phyloP scores from a whole-genome alignment of 2,113 vertebrate species.

The Sylvia atricapilla region DNA sequence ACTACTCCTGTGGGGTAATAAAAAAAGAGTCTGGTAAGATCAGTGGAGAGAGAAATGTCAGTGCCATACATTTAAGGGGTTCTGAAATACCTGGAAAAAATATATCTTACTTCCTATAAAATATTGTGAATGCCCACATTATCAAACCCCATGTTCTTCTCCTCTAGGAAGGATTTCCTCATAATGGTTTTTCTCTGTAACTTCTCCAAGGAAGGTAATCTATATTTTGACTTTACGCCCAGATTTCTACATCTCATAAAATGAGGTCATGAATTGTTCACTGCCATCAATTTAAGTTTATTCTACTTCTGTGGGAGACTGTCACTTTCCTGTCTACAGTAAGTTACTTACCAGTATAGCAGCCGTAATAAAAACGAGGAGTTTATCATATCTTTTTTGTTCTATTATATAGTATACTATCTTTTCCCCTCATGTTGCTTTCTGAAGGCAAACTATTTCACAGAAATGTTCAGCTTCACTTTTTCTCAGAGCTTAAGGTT shows the following conservation, averaged over 20 bases:
- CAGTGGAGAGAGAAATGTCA: background rate
- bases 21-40: background rate
- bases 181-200: background rate
- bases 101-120: background rate
- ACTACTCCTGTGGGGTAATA: background rate
- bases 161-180: background rate
- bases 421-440: background rate
- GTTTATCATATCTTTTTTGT: background rate
- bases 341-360: background rate
- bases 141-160: background rate
- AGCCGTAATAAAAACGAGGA: background rate
- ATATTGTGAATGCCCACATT: background rate
- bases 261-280: background rate
- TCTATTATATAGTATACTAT: background rate
- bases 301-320: background rate
- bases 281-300: background rate
- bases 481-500: background rate
- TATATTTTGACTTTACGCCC: background rate
- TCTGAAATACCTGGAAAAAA: background rate
- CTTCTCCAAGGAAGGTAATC: background rate
- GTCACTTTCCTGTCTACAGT: background rate
- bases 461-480: background rate
- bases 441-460: background rate
- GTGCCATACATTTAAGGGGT: background rate
- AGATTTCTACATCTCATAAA: background rate